Evolutionary conservation across 1,140 invertebrate genomes (phyloP), one percentile per base, ranked within the genome.

Genomic region (Drosophila micromelanica): DNA sequence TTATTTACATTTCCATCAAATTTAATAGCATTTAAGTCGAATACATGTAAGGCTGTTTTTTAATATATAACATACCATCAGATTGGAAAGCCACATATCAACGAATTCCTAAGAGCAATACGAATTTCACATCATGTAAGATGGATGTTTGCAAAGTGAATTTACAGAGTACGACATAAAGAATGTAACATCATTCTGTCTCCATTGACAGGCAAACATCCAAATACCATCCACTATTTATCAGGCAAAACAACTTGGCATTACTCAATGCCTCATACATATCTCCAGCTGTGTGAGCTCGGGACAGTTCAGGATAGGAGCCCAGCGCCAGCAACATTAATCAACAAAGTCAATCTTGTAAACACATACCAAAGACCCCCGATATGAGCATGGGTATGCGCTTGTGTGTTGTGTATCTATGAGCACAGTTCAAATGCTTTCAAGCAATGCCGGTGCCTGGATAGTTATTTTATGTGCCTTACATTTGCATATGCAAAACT

Each of bases 341-440:
- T 84, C 76, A 84, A 73, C 63, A 76, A 60, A 82, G 59, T 78
- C 72, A 67, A 76, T 76, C 79, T 75, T 62, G 73, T 77, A 70
- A 75, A 55, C 71, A 74, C 76, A 68, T 38, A 57, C 38, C 17
- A 55, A 60, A 51, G 38, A 62, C n/a, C 15, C 49, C 11, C 23
- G 15, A 45, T 17, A 43, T 27, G 27, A 6, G 27, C 5, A 5
- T 61, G 11, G 51, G 5, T 35, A 12, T 68, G 37, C 20, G 13
- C 17, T 8, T 11, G 11, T 13, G 15, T 4, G 17, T 52, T 17
- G 30, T 17, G 13, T 52, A 38, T 54, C 5, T 54, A 30, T 35
- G 27, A 30, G 48, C 48, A 37, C 32, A 45, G 45, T 55, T 35
- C 30, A 57, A 38, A 56, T 65, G n/a, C 15, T 45, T 17, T 11